These are phyloP conservation scores for Nomada fucata DNA, from an alignment of 2,888 invertebrate genomes.

Conservation along the genomic window DNA sequence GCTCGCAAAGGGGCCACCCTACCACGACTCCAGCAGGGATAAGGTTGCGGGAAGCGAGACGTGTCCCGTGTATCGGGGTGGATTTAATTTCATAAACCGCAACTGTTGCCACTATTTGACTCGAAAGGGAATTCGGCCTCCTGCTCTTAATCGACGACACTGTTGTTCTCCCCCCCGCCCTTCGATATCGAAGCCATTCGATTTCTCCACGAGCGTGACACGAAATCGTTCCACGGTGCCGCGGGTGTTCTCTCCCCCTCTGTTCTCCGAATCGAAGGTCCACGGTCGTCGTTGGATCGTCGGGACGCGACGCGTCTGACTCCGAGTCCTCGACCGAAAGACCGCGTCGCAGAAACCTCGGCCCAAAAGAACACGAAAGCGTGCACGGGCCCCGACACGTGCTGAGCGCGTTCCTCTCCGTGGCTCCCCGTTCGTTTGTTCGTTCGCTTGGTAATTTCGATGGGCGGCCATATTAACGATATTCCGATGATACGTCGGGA, in stretches of 20 bases:
- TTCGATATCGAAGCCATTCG: not conserved
- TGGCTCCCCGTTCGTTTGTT: constrained; percentile 34
- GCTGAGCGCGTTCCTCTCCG: constrained; percentile 36
- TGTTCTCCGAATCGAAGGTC: constrained; percentile 7
- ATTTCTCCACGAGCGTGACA: not conserved
- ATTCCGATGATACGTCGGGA: constrained; percentile 74
- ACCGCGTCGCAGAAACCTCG: constrained; percentile 5
- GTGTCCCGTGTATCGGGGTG: constrained; percentile 75
- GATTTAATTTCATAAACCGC: constrained; percentile 84
- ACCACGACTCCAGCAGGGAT: not conserved
- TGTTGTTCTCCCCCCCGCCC: constrained; percentile 11
- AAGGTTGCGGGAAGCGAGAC: constrained; percentile 58
- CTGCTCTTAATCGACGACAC: constrained; percentile 58
- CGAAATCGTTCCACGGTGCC: constrained; percentile 8
- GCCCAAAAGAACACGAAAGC: constrained; percentile 26
- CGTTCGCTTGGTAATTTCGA: constrained; percentile 77
- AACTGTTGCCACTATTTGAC: constrained; percentile 83
- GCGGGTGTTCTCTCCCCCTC: not conserved
- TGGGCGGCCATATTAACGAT: constrained; percentile 81
- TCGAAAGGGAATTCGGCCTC: constrained; percentile 77
- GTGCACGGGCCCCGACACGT: constrained; percentile 20
- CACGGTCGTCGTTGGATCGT: constrained; percentile 11
- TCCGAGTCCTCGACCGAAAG: constrained; percentile 2
- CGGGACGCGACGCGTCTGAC: not conserved
- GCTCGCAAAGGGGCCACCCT: not conserved